phyloP scores from a whole-genome alignment of 1,140 invertebrate species.

The Marisa cornuarietis region DNA sequence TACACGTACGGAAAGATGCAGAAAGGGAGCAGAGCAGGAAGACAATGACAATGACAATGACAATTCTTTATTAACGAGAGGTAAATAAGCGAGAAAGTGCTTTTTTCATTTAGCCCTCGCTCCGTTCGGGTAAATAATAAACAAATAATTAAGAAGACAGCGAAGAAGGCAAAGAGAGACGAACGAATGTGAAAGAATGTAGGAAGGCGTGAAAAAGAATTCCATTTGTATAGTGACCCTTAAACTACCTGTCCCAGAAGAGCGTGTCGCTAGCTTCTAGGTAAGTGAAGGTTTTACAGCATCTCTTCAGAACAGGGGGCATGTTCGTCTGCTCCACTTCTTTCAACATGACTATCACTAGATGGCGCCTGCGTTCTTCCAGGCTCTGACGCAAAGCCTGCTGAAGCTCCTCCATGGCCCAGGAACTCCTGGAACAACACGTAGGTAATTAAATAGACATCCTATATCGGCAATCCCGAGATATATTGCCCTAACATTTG shows the following conservation, averaged over 20 bases:
- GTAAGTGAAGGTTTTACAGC: conserved; percentile 92
- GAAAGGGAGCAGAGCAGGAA: no score
- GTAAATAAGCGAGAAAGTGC: no score
- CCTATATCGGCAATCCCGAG: not conserved
- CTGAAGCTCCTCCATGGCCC: conserved; percentile 88
- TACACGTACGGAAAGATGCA: no score
- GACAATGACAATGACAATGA: no score
- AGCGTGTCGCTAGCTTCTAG: conserved; percentile 65
- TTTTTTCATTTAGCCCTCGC: no score
- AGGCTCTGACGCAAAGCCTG: conserved; percentile 56
- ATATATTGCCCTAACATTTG: not conserved
- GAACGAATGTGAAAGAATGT: no score
- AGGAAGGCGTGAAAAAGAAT: no score
- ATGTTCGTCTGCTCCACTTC: conserved; percentile 71
- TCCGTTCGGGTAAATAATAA: no score
- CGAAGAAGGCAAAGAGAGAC: no score
- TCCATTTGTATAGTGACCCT: no score
- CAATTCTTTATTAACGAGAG: no score
- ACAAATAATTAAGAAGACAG: no score
- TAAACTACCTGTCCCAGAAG: conserved; percentile 42
- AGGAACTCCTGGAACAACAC: conserved; percentile 77
- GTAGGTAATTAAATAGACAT: not conserved
- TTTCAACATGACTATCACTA: conserved; percentile 49
- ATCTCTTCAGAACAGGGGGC: conserved; percentile 89
- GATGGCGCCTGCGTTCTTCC: conserved; percentile 44